Conservation (phyloP, 64 coral and sea anemone species). For the Actinia tenebrosa region DNA sequence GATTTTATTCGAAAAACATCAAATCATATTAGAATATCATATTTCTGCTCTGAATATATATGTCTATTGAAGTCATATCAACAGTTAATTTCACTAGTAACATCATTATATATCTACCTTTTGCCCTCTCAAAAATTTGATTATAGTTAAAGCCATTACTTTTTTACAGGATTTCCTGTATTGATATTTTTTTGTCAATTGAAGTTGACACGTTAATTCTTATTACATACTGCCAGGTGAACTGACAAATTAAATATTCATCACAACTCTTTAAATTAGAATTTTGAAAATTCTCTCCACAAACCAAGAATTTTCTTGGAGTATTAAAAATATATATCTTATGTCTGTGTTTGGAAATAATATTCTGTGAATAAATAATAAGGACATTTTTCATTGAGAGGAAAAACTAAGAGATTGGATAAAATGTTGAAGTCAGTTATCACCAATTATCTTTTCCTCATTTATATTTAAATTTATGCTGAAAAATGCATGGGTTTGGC, state of each 20-base stretch:
- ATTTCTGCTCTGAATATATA: neutral
- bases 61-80: neutral
- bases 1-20: neutral
- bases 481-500: conserved; percentile 11
- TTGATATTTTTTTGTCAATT: neutral
- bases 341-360: neutral
- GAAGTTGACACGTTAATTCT: neutral
- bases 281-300: neutral
- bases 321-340: conserved; percentile 7
- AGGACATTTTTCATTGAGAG: neutral
- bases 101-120: neutral
- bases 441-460: neutral
- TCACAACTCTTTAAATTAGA: neutral
- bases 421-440: neutral
- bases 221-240: neutral
- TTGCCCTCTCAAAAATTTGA: neutral
- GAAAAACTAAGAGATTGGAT: neutral
- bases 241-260: neutral
- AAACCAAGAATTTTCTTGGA: neutral
- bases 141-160: neutral
- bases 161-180: neutral
- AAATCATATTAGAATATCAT: neutral
- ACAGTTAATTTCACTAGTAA: neutral
- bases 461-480: conserved; percentile 9
- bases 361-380: neutral